phyloP scores from a whole-genome alignment of 1,140 invertebrate genomes.

The Drosophila bipectinata region DNA sequence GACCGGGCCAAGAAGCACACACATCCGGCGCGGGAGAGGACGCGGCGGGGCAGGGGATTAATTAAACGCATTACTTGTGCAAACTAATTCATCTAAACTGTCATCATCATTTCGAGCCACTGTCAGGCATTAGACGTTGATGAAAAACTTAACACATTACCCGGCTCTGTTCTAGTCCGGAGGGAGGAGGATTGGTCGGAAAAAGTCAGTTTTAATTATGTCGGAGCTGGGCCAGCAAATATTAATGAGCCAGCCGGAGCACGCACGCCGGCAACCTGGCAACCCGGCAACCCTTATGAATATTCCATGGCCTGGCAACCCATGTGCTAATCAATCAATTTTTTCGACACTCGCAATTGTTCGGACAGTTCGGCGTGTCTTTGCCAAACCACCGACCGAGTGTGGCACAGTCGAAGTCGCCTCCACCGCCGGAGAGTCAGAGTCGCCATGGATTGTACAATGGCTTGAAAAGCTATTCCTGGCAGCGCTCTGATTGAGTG shows the following conservation, averaged over 20 bases:
- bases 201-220: conserved; percentile 81
- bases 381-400: conserved; percentile 60
- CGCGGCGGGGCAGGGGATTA: conserved; percentile 47
- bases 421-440: neutral
- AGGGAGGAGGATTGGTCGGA: conserved; percentile 13
- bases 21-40: neutral
- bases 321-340: conserved; percentile 76
- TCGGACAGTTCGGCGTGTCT: conserved; percentile 50
- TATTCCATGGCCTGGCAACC: conserved; percentile 57
- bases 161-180: conserved; percentile 44
- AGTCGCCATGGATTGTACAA: conserved; percentile 32
- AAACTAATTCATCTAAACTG: conserved; percentile 82
- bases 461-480: conserved; percentile 60
- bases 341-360: conserved; percentile 42
- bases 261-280: conserved; percentile 30
- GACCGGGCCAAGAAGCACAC: neutral
- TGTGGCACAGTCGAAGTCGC: conserved; percentile 27
- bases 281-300: conserved; percentile 70
- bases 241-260: conserved; percentile 65
- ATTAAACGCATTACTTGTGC: conserved; percentile 71
- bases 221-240: conserved; percentile 53
- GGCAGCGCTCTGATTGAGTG: conserved; percentile 65
- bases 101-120: conserved; percentile 81
- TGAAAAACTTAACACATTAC: conserved; percentile 78
- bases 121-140: conserved; percentile 77